Conservation (phyloP, 2,888 invertebrate species). For the Drosophila lacicola region DNA sequence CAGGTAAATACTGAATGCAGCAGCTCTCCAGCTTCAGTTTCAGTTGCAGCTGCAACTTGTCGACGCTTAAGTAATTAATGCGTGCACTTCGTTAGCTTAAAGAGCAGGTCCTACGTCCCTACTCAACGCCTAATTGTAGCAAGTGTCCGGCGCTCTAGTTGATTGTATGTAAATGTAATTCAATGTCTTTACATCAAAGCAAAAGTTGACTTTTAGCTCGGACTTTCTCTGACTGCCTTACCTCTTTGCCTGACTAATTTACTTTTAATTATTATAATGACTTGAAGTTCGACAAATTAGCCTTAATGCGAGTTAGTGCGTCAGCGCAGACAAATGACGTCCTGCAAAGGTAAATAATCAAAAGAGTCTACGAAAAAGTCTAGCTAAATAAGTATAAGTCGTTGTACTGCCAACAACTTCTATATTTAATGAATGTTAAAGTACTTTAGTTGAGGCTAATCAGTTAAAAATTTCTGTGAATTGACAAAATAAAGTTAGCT, state of each 20-base stretch:
- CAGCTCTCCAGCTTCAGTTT: not conserved
- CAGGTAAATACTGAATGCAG: constrained; percentile 8
- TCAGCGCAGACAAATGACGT: constrained; percentile 53
- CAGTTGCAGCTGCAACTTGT: constrained; percentile 23
- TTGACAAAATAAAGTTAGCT: not conserved
- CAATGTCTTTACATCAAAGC: constrained; percentile 62
- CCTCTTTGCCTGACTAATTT: constrained; percentile 71
- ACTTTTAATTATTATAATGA: constrained; percentile 81
- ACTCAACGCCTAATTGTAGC: constrained; percentile 53
- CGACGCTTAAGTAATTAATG: constrained; percentile 77
- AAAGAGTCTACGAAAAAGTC: constrained; percentile 17
- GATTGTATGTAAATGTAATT: constrained; percentile 82
- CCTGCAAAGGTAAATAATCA: constrained; percentile 53
- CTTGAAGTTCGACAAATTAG: constrained; percentile 76
- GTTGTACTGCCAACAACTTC: constrained; percentile 6
- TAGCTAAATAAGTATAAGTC: constrained; percentile 16
- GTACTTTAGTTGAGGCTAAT: constrained; percentile 32
- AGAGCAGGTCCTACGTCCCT: constrained; percentile 22
- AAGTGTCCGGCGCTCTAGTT: constrained; percentile 61
- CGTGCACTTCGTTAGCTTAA: constrained; percentile 72
- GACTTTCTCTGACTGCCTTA: constrained; percentile 35
- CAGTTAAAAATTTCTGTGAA: constrained; percentile 20
- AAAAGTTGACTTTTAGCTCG: constrained; percentile 47
- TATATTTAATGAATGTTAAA: constrained; percentile 31
- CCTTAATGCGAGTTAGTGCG: constrained; percentile 59